Conservation (phyloP, 2,888 invertebrate species). For the Sesia bembeciformis region DNA sequence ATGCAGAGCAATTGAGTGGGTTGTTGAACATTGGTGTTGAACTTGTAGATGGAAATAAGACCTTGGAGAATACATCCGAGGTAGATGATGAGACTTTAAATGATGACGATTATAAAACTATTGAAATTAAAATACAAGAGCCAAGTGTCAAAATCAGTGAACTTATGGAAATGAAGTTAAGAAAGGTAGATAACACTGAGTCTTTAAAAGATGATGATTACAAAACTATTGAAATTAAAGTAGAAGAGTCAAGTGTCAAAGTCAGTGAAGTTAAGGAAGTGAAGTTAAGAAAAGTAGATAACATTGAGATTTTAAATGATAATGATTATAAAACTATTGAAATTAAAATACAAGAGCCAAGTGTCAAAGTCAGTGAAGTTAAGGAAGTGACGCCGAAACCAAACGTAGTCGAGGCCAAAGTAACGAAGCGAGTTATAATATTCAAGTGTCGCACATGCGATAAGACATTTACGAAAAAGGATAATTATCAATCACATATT, state of each 20-base stretch:
- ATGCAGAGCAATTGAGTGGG: slow-evolving; percentile 57
- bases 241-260: not conserved
- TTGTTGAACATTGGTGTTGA: slow-evolving; percentile 58
- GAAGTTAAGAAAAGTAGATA: not conserved
- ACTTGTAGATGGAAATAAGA: slow-evolving; percentile 15
- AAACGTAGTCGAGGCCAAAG: not conserved
- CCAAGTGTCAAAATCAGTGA: too few relatives aligned
- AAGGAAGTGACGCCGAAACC: not conserved
- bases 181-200: slow-evolving; percentile 1
- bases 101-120: slow-evolving; percentile 16
- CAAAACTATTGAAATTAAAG: not conserved
- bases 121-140: slow-evolving; percentile 21
- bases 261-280: too few relatives aligned
- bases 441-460: slow-evolving; percentile 49
- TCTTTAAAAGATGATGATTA: slow-evolving; percentile 8
- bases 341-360: not conserved
- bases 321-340: slow-evolving; percentile 5
- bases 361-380: not conserved
- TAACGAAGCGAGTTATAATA: slow-evolving; percentile 18
- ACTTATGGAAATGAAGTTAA: too few relatives aligned
- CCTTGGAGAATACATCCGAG: slow-evolving; percentile 9
- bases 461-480: slow-evolving; percentile 52
- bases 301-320: slow-evolving; percentile 3
- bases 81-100: slow-evolving; percentile 5
- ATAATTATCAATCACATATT: slow-evolving; percentile 57